Evolutionary conservation across 2,888 invertebrate species (phyloP), one percentile per base, ranked within the genome.

Genomic region (Diadromus collaris): DNA sequence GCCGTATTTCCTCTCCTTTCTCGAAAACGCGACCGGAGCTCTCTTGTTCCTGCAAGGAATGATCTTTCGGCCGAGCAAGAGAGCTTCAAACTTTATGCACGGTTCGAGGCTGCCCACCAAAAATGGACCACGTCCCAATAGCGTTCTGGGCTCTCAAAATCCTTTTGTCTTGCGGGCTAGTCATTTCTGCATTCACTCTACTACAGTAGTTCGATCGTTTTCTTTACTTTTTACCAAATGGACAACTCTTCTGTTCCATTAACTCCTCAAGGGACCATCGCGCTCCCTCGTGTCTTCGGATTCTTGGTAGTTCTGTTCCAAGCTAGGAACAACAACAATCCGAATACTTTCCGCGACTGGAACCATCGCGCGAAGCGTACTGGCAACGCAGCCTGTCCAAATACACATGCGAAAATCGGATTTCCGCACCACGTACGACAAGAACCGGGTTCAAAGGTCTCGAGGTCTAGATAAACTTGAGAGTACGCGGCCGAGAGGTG

Each of bases 401-500:
- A 4, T 60, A 34, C 60, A 10, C 34, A 32, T 34, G 19, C 19
- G 60, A 21, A 9, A 34, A 21, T 60, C 34, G 60, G 60, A 32
- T 32, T 32, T 34, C 32, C 60, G 32, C 64, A 27, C 38, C 41
- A 29, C 34, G 24, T 48, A 34, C 32, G 41, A 63, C 38, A 16
- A 10, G 54, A 27, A 2, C n/a, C 27, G 19, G 41, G 32, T 19
- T 41, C 58, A 58, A 58, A 46, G 56, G n/a, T 56, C 56, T 68
- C 41, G 54, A 41, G 44, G 21, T 7, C 46, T 27, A 16, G 64
- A 64, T 64, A 64, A 64, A 64, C 64, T 56, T 48, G 60, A 34
- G 29, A 46, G 41, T 41, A 34, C 46, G 82, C 83, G 82, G 84
- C 81, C 34, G 34, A 82, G 83, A 83, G 84, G 81, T 70, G 79